A percentile compares a stretch with the other conserved stretches of the same genome.
These are phyloP conservation scores for Therioaphis trifolii DNA, from an alignment of 2,888 invertebrate species.

Conservation along the genomic window DNA sequence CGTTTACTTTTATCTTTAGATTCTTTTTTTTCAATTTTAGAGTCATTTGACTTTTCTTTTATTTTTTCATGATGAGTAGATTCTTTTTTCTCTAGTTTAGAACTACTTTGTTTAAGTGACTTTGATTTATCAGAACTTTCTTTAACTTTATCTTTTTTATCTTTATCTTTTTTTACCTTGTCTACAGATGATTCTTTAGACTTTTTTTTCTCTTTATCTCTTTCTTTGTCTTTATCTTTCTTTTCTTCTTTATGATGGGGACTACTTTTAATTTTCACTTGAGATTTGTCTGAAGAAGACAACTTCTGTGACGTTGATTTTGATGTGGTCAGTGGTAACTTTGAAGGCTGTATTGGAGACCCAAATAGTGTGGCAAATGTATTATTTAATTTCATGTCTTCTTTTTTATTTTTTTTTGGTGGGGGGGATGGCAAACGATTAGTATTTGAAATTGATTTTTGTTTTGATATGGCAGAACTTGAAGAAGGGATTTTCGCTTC, in stretches of 20 bases:
- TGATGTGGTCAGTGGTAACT: constrained; percentile 78
- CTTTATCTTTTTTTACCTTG: constrained; percentile 73
- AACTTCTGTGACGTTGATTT: constrained; percentile 76
- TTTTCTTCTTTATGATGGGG: constrained; percentile 61
- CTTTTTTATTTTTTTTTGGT: constrained; percentile 64
- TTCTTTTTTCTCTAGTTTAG: constrained; percentile 66
- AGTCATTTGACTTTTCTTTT: constrained; percentile 61
- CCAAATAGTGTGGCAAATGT: constrained; percentile 87
- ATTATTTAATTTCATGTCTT: constrained; percentile 70
- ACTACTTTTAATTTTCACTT: constrained; percentile 53
- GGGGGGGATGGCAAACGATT: constrained; percentile 57
- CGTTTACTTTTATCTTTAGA: constrained; percentile 68
- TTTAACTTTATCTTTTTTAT: constrained; percentile 75
- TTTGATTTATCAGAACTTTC: constrained; percentile 73
- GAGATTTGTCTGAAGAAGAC: constrained; percentile 58
- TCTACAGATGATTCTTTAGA: constrained; percentile 67
- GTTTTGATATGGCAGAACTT: constrained; percentile 60
- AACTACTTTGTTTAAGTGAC: constrained; percentile 67
- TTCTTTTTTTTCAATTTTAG: constrained; percentile 64
- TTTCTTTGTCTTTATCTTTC: constrained; percentile 69
- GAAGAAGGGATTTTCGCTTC: constrained; percentile 49
- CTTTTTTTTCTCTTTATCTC: constrained; percentile 70
- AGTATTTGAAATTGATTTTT: constrained; percentile 54
- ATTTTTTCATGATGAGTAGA: constrained; percentile 65
- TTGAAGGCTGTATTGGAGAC: constrained; percentile 68